Evolutionary conservation across 2,113 vertebrate genomes (phyloP), one percentile per base, ranked within the genome.

Genomic region (Phalacrocorax pelagicus): DNA sequence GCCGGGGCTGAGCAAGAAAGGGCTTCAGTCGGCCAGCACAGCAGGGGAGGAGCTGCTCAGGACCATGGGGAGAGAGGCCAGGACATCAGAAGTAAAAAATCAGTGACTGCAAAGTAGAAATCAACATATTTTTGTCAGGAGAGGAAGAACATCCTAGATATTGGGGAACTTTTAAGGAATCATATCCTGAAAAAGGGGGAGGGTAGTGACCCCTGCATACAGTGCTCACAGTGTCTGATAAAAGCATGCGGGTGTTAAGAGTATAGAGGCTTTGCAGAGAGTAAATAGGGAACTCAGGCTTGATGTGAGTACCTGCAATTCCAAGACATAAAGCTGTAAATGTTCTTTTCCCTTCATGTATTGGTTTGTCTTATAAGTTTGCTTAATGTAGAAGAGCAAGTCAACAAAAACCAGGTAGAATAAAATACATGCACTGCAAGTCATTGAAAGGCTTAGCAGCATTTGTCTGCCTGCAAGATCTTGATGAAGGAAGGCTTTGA

Each of bases 401-500:
- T 23, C 3, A 18, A 62, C 30, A 71, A 58, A 61, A 51, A 24
- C 1, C 17, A 44, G 34, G n/a, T 2, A 82, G 67, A 70, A 42
- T 70, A 75, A 79, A 80, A 10, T 1, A 24, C 2, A 3, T 5
- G 9, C 66, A 51, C 16, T 62, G 2, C 34, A 57, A 46, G 17
- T 30, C 42, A 52, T 0, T 38, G 66, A 62, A 65, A 90, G 42
- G 20, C 57, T 72, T 40, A 58, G 55, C 9, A 8, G 51, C 2
- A 0, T 58, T 83, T 80, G 18, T 23, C 61, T 89, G 85, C 78
- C 73, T 73, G 40, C 49, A 54, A 57, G 66, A 29, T 69, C 74
- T 77, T 72, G 83, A 72, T 52, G 78, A 55, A 81, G 26, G 79
- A 90, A 90, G 29, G 61, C 71, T 93, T 94, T 83, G 83, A 91